These are phyloP conservation scores for Calycopis cecrops DNA, from an alignment of 1,140 invertebrate genomes.

Conservation along the genomic window DNA sequence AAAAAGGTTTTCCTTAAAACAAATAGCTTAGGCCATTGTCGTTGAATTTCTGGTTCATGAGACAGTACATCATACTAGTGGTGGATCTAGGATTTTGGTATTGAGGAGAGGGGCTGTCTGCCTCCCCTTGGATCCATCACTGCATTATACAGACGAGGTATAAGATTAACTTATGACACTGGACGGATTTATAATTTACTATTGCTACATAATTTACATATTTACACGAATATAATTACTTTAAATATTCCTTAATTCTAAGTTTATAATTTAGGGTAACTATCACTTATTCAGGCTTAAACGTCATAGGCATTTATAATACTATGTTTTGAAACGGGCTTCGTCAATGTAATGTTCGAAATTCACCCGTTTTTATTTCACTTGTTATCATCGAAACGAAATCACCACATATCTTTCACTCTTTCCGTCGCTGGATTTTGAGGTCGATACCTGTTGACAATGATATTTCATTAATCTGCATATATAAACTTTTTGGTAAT, in stretches of 20 bases:
- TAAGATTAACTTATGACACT: conserved; percentile 53
- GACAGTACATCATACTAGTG: no score
- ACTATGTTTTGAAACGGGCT: conserved; percentile 5
- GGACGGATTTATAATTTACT: conserved; percentile 32
- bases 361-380: conserved; percentile 16
- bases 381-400: conserved; percentile 2
- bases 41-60: no score
- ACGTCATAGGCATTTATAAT: conserved; percentile 5
- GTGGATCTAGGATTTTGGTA: no score
- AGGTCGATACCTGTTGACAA: conserved; percentile 47
- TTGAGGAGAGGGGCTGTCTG: no score
- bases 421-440: conserved; percentile 58
- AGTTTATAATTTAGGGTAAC: conserved; percentile 20
- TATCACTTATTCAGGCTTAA: conserved; percentile 19
- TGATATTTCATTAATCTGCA: background rate
- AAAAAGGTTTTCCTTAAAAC: no score
- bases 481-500: no score
- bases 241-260: conserved; percentile 17
- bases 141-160: no score
- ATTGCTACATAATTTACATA: conserved; percentile 53
- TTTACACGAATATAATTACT: conserved; percentile 41
- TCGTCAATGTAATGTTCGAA: conserved; percentile 1
- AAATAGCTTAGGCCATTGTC: no score
- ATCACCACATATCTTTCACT: conserved; percentile 68
- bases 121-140: no score